These are phyloP conservation scores for Sitta carolinensis DNA, from an alignment of 2,797 vertebrate species.

Conservation along the genomic window DNA sequence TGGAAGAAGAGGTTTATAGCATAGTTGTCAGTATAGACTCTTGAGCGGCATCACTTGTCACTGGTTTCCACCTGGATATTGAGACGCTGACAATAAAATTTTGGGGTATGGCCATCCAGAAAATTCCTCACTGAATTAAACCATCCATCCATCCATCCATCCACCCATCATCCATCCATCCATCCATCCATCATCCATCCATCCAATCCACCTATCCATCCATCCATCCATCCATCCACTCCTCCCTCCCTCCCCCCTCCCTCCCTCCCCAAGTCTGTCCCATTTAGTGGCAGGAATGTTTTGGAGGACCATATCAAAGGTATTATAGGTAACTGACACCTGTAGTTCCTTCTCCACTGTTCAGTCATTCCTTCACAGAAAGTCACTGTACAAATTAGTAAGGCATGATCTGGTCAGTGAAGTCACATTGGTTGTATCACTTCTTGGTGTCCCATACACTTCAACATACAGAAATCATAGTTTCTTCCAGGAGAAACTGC, in stretches of 20 bases:
- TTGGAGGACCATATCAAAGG: background rate
- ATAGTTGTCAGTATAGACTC: background rate
- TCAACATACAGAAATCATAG: background rate
- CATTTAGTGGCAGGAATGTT: background rate
- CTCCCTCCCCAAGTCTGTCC: background rate
- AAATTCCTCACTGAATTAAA: background rate
- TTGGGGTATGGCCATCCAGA: background rate
- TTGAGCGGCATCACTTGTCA: rapidly evolving
- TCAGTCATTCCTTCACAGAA: background rate
- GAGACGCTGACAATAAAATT: background rate
- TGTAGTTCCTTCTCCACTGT: background rate
- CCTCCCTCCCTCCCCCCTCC: too few relatives aligned
- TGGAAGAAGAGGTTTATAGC: background rate
- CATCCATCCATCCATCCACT: background rate
- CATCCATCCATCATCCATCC: background rate
- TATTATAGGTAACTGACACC: background rate
- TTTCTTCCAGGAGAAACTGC: background rate
- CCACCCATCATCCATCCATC: background rate
- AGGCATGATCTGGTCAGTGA: background rate
- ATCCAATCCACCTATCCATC: background rate
- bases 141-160: background rate
- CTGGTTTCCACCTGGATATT: background rate
- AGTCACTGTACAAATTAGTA: background rate
- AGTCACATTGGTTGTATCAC: background rate
- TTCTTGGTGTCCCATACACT: background rate